Conservation (phyloP, 2,113 vertebrate species). For the Aegypius monachus region DNA sequence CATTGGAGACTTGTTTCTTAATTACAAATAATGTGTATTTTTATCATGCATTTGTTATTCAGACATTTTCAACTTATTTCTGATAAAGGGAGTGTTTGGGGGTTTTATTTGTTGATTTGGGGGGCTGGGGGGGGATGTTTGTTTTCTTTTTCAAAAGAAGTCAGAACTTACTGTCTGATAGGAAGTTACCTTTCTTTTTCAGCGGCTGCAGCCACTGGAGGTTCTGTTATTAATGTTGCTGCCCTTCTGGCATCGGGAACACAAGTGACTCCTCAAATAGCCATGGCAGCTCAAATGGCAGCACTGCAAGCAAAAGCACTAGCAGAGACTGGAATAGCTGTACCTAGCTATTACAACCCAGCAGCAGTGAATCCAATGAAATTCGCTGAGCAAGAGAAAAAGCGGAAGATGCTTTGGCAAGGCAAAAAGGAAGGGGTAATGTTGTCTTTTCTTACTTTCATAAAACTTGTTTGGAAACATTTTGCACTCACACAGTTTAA, state of each 20-base stretch:
- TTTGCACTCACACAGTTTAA: not conserved
- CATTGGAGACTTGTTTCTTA: not conserved
- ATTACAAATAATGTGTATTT: not conserved
- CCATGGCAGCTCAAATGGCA: conserved; percentile 98
- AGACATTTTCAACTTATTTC: not conserved
- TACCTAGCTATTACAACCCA: conserved; percentile 96
- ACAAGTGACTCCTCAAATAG: conserved; percentile 97
- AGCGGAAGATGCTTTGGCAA: conserved; percentile 97
- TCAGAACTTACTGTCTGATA: not conserved
- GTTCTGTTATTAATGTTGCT: conserved; percentile 90
- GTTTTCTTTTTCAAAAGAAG: not conserved
- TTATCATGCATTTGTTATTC: not conserved
- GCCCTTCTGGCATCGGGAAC: conserved; percentile 95
- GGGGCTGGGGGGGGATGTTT: not conserved
- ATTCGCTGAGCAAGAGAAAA: conserved; percentile 97
- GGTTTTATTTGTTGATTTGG: too few species aligned
- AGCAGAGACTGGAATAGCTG: conserved; percentile 96
- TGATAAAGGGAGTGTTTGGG: not conserved
- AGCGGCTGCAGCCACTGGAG: conserved; percentile 80
- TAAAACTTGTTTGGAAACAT: not conserved
- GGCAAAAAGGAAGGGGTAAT: conserved; percentile 97
- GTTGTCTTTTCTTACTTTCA: not conserved
- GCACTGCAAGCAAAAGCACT: conserved; percentile 93
- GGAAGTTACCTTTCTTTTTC: not conserved
- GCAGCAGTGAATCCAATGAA: conserved; percentile 97